Percentiles rank a stretch among this genome's conserved stretches.
Conservation (phyloP, 2,797 vertebrate genomes). For the Pempheris klunzingeri region DNA sequence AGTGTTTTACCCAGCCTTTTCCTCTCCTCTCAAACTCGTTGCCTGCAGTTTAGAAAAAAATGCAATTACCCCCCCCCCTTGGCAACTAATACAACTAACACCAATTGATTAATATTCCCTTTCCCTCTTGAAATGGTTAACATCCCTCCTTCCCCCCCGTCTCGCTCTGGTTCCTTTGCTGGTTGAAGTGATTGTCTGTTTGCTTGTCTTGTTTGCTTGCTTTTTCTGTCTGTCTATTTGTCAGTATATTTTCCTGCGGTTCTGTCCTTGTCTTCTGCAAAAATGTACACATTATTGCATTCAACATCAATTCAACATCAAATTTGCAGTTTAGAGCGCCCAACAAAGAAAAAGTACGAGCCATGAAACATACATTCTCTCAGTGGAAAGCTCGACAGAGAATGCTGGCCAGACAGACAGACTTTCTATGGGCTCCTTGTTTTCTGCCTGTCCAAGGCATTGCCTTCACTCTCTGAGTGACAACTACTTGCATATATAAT, state of each 20-base stretch:
- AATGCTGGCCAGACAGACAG: conserved; percentile 86
- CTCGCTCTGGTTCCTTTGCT: conserved; percentile 77
- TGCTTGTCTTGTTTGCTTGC: conserved; percentile 80
- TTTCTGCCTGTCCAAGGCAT: conserved; percentile 79
- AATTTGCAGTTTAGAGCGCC: conserved; percentile 59
- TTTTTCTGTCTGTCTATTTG: conserved; percentile 84
- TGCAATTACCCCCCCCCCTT: conserved; percentile 64
- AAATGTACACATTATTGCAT: conserved; percentile 76
- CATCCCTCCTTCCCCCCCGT: conserved; percentile 72
- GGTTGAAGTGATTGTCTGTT: conserved; percentile 77
- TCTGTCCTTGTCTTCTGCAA: conserved; percentile 84
- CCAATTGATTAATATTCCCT: conserved; percentile 69
- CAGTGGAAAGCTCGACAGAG: conserved; percentile 57
- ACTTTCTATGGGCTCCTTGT: conserved; percentile 79
- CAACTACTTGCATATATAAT: conserved; percentile 82
- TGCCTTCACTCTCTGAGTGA: conserved; percentile 85
- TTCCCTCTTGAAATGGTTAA: conserved; percentile 62
- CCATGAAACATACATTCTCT: conserved; percentile 53
- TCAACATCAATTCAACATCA: conserved; percentile 75
- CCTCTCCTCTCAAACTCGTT: conserved; percentile 49
- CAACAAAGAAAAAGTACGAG: conserved; percentile 27
- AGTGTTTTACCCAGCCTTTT: conserved; percentile 34
- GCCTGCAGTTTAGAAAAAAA: conserved; percentile 71
- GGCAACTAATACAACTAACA: conserved; percentile 73
- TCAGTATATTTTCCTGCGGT: conserved; percentile 75